Evolutionary conservation across 2,797 vertebrate genomes (phyloP).

Genomic region (Neoniphon sammara): DNA sequence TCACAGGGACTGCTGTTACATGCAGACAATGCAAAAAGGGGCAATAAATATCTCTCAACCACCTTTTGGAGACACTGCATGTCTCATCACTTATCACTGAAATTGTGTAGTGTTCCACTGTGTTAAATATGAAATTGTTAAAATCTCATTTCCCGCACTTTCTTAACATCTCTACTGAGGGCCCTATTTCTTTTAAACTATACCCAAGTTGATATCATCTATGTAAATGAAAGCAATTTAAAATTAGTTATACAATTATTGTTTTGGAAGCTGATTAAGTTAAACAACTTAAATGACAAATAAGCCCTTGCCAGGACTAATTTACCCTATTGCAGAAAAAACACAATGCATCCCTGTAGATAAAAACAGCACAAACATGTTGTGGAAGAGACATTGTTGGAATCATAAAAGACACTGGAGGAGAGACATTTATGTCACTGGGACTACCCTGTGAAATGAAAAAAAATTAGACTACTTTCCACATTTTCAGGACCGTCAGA

Average conservation of each 20-base stretch:
- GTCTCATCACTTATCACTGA: no score
- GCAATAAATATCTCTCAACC: constrained; percentile 24
- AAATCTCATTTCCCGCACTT: constrained; percentile 48
- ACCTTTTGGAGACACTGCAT: constrained; percentile 22
- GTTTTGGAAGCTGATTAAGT: constrained; percentile 10
- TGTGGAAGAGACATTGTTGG: not conserved
- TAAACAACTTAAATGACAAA: not conserved
- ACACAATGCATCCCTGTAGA: not conserved
- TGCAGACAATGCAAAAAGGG: constrained; percentile 5
- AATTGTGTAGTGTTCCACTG: constrained; percentile 32
- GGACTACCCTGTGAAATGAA: constrained; percentile 7
- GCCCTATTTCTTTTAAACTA: constrained; percentile 37
- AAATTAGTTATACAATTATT: constrained; percentile 13
- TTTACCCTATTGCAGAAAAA: not conserved
- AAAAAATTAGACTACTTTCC: constrained; percentile 22
- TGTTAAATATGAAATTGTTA: constrained; percentile 51
- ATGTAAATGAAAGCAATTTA: not conserved
- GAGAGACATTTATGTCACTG: constrained; percentile 14
- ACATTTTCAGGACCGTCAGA: constrained; percentile 19
- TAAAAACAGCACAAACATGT: constrained; percentile 4
- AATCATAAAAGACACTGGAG: not conserved
- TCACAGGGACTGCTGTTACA: not conserved
- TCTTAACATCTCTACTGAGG: constrained; percentile 43
- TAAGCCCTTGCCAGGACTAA: not conserved
- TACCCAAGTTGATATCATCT: constrained; percentile 35